Evolutionary conservation across 2,888 invertebrate genomes (phyloP).

Genomic region (Penaeus monodon): DNA sequence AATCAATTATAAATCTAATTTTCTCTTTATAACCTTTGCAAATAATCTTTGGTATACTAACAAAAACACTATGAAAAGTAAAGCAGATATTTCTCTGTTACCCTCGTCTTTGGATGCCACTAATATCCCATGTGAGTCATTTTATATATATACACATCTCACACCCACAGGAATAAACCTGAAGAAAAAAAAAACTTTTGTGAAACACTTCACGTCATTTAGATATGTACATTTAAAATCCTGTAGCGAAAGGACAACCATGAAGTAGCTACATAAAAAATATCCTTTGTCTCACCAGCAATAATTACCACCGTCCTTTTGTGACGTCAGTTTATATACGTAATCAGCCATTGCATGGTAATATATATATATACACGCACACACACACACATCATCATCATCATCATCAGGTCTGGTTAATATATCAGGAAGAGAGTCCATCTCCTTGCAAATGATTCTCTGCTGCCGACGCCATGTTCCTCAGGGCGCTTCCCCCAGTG

Average conservation of each 20-base stretch:
- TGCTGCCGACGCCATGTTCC: no score
- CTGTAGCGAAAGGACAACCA: slow-evolving; percentile 31
- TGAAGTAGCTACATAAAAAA: slow-evolving; percentile 40
- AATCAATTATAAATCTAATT: neutral
- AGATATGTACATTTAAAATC: slow-evolving; percentile 41
- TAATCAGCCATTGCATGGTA: neutral
- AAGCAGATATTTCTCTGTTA: neutral
- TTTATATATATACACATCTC: slow-evolving; percentile 1
- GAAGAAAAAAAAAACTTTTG: no score
- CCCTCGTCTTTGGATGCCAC: no score
- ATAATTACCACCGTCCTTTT: slow-evolving; percentile 22
- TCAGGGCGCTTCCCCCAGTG: no score
- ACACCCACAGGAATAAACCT: neutral
- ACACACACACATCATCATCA: slow-evolving; percentile 12
- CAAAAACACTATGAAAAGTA: neutral
- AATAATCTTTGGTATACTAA: slow-evolving; percentile 16
- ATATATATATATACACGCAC: neutral
- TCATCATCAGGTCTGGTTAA: slow-evolving; percentile 44
- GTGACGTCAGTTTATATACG: slow-evolving; percentile 15
- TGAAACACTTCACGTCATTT: slow-evolving; percentile 20
- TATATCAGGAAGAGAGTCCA: slow-evolving; percentile 12
- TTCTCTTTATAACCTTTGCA: neutral
- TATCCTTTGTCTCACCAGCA: slow-evolving; percentile 19
- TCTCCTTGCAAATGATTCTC: no score
- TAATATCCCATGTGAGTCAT: neutral